Percentiles rank a stretch among this genome's conserved stretches.
Evolutionary conservation across 2,888 invertebrate species (phyloP).

Genomic region (Ametastegia equiseti): DNA sequence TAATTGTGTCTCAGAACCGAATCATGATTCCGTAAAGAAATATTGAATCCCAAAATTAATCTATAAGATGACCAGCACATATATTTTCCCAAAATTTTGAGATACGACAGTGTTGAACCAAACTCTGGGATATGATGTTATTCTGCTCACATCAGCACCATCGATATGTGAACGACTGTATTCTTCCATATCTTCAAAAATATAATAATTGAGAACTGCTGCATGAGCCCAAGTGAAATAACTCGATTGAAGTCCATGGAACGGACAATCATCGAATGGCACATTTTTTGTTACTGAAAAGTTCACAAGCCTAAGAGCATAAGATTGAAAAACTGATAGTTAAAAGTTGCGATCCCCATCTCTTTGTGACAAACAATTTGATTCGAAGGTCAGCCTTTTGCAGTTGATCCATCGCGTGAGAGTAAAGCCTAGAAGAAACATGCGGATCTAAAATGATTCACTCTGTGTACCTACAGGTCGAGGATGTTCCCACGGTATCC

Average conservation of each 20-base stretch:
- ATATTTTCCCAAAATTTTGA: too few relatives aligned
- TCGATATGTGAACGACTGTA: background rate
- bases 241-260: background rate
- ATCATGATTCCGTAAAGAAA: too few relatives aligned
- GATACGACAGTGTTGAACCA: too few relatives aligned
- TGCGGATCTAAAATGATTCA: slow-evolving; percentile 4
- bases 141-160: background rate
- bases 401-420: slow-evolving; percentile 4
- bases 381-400: background rate
- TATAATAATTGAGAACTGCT: too few relatives aligned
- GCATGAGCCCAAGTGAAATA: background rate
- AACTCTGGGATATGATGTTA: too few relatives aligned
- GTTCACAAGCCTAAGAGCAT: background rate
- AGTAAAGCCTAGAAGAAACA: background rate
- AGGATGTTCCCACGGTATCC: slow-evolving; percentile 10
- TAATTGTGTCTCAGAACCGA: too few relatives aligned
- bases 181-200: background rate
- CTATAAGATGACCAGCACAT: too few relatives aligned
- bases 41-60: too few relatives aligned
- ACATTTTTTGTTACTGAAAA: background rate
- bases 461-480: background rate
- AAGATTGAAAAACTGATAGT: background rate
- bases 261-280: background rate
- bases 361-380: background rate
- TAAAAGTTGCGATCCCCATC: background rate